Evolutionary conservation across 53 echinoderm and acorn worm species (phyloP).

Genomic region (Holothuria leucospilota): DNA sequence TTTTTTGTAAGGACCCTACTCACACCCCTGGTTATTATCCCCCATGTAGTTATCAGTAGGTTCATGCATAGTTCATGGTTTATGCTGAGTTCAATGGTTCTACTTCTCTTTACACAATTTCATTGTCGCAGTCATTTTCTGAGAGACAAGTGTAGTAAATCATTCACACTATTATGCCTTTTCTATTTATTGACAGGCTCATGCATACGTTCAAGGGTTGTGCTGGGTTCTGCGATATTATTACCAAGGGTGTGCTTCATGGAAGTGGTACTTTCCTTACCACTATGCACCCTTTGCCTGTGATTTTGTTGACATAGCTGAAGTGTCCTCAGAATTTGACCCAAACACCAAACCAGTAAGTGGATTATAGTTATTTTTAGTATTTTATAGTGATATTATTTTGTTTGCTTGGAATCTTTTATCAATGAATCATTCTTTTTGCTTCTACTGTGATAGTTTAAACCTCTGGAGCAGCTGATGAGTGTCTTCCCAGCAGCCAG

Average conservation of each 20-base stretch:
- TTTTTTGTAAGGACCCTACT: no score
- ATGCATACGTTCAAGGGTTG: slow-evolving; percentile 85
- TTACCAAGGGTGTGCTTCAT: slow-evolving; percentile 98
- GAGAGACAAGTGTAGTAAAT: no score
- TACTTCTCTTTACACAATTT: no score
- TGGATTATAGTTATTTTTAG: no score
- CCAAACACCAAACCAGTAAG: slow-evolving; percentile 86
- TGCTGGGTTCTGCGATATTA: slow-evolving; percentile 99
- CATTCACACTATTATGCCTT: no score
- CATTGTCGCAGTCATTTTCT: no score
- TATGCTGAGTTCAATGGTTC: no score
- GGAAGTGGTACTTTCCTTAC: slow-evolving; percentile 99
- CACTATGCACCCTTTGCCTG: slow-evolving; percentile 99
- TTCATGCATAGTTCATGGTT: no score
- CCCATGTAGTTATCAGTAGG: no score
- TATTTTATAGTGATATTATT: background rate
- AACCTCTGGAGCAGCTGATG: slow-evolving; percentile 98
- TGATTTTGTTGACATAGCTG: slow-evolving; percentile 79
- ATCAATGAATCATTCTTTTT: background rate
- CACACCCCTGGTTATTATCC: no score
- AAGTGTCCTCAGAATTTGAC: slow-evolving; percentile 83
- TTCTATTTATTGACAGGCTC: slow-evolving; percentile 51
- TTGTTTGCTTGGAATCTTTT: background rate
- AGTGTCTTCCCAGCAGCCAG: slow-evolving; percentile 98
- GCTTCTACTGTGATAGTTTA: slow-evolving; percentile 68